Conservation (phyloP, 2,888 invertebrate species). For the Nebria salina region DNA sequence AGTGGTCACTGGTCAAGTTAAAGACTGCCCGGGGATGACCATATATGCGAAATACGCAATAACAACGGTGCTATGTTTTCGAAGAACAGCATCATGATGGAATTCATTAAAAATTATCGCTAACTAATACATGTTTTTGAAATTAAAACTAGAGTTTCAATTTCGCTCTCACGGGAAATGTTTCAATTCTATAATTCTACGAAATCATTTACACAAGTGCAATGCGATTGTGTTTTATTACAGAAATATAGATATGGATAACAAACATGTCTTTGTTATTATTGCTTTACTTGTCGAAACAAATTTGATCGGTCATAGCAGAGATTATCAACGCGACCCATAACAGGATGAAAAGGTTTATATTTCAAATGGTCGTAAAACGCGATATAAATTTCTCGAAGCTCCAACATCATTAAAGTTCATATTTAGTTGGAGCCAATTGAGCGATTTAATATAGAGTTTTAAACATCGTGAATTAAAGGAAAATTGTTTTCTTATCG, state of each 20-base stretch:
- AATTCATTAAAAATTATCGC: background rate
- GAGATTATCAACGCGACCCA: background rate
- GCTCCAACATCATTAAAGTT: background rate
- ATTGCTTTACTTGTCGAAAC: background rate
- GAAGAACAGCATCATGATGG: background rate
- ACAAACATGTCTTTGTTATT: background rate
- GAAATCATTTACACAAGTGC: no score
- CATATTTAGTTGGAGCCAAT: background rate
- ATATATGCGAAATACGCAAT: slow-evolving; percentile 1
- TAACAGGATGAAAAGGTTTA: background rate
- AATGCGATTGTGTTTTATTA: no score
- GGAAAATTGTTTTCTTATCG: no score
- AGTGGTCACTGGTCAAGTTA: background rate
- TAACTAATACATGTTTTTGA: background rate
- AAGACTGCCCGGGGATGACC: background rate
- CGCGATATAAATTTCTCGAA: background rate
- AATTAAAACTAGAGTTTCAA: background rate
- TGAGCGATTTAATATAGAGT: background rate
- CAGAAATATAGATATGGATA: no score
- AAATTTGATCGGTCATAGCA: background rate
- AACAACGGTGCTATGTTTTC: background rate
- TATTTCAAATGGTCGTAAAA: background rate
- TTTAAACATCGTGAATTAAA: no score
- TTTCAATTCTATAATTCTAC: no score
- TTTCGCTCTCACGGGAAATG: background rate